Evolutionary conservation across 1,140 invertebrate genomes (phyloP).

Genomic region (Hylaeus anthracinus): DNA sequence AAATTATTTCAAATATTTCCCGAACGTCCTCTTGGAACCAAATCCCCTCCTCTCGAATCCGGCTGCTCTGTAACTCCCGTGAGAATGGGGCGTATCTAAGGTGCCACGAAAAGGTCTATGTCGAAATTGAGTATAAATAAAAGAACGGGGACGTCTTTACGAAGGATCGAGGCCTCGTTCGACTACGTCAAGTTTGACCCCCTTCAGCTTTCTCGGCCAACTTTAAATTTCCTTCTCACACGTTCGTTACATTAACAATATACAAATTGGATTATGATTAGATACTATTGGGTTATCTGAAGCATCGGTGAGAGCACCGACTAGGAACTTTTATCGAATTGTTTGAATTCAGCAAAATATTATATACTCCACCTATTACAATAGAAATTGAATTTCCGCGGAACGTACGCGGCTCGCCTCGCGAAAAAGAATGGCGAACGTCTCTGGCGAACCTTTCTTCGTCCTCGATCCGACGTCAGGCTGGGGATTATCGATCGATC

Average conservation of each 20-base stretch:
- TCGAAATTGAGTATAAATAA: constrained; percentile 7
- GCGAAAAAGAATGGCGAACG: too few species aligned
- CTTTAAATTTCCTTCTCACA: not conserved
- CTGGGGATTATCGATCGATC: too few species aligned
- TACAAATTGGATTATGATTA: too few species aligned
- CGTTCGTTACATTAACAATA: too few species aligned
- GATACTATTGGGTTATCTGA: too few species aligned
- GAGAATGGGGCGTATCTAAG: constrained; percentile 16
- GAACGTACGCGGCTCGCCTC: not conserved
- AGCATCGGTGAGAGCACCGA: too few species aligned
- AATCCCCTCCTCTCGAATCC: not conserved
- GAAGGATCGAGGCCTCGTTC: not conserved
- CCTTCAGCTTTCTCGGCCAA: constrained; percentile 7
- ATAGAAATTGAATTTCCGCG: constrained; percentile 14
- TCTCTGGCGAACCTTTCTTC: too few species aligned
- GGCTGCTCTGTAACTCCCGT: not conserved
- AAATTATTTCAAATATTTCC: constrained; percentile 77
- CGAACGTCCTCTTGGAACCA: constrained; percentile 54
- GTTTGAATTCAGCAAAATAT: too few species aligned
- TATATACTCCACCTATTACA: not conserved
- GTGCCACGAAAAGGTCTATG: not conserved
- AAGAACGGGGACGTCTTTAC: constrained; percentile 8
- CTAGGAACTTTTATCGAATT: too few species aligned
- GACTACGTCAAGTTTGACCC: constrained; percentile 29
- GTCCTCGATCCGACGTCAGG: too few species aligned